A percentile compares a stretch with the other conserved stretches of the same genome.
These are phyloP conservation scores for Coptotermes formosanus DNA, from an alignment of 1,140 invertebrate genomes.

Conservation along the genomic window DNA sequence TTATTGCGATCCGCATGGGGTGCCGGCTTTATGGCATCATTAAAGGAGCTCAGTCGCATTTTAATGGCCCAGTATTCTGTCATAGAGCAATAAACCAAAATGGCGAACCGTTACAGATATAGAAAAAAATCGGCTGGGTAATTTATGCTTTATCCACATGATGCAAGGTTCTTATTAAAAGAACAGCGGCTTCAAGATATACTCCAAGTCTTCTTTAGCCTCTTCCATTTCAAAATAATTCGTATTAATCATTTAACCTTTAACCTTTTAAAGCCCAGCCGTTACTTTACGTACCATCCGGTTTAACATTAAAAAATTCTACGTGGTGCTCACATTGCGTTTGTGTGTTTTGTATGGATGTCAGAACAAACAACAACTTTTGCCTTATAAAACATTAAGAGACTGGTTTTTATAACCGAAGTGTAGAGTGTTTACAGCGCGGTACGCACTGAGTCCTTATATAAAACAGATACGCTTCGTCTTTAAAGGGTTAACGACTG, in stretches of 20 bases:
- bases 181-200: background rate
- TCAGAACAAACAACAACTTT: too few relatives aligned
- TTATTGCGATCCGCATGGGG: conserved; percentile 13
- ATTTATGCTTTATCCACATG: background rate
- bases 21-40: background rate
- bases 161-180: background rate
- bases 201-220: background rate
- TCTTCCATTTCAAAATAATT: background rate
- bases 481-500: too few relatives aligned
- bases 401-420: too few relatives aligned
- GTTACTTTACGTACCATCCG: too few relatives aligned
- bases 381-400: too few relatives aligned
- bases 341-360: too few relatives aligned
- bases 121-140: background rate
- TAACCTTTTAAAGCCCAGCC: too few relatives aligned
- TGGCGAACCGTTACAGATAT: background rate
- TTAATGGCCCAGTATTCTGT: background rate
- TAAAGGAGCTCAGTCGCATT: background rate
- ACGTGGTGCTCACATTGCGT: too few relatives aligned
- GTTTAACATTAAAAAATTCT: too few relatives aligned
- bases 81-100: background rate
- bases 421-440: too few relatives aligned
- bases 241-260: background rate
- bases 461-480: too few relatives aligned
- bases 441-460: too few relatives aligned